A percentile compares a stretch with the other conserved stretches of the same genome.
phyloP scores from a whole-genome alignment of 2,113 vertebrate genomes.

The Raja brachyura region DNA sequence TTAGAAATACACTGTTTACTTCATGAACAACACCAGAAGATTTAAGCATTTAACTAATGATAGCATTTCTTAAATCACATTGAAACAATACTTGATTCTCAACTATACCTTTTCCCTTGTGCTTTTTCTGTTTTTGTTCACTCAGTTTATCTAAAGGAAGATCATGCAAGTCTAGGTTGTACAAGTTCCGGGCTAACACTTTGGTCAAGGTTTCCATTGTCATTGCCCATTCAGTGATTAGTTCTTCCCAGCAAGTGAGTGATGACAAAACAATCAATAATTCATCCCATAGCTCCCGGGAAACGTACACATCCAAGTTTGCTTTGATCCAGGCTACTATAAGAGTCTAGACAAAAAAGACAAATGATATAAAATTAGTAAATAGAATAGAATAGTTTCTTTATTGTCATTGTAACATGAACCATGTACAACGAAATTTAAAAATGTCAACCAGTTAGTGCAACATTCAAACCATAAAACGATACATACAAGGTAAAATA shows the following conservation, averaged over 20 bases:
- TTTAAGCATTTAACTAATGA: not conserved
- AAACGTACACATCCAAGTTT: constrained; percentile 93
- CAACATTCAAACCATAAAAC: no score
- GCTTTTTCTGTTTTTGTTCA: constrained; percentile 97
- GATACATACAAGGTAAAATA: no score
- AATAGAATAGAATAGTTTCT: no score
- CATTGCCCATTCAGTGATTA: constrained; percentile 96
- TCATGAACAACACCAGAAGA: no score
- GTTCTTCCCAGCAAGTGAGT: constrained; percentile 92
- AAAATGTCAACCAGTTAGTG: no score
- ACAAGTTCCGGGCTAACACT: constrained; percentile 92
- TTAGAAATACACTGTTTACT: no score
- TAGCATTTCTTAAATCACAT: not conserved
- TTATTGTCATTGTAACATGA: no score
- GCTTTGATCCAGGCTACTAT: constrained; percentile 99
- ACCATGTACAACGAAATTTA: no score
- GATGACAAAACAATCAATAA: constrained; percentile 88
- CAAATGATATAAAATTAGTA: constrained; percentile 41
- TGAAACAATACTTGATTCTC: not conserved
- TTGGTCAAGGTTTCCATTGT: constrained; percentile 99
- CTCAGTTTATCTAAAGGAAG: constrained; percentile 94
- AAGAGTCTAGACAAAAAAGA: constrained; percentile 72
- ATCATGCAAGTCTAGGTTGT: constrained; percentile 88
- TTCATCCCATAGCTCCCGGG: constrained; percentile 95
- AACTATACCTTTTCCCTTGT: constrained; percentile 89